phyloP scores from a whole-genome alignment of 2,888 invertebrate genomes.

The Prenolepis imparis region DNA sequence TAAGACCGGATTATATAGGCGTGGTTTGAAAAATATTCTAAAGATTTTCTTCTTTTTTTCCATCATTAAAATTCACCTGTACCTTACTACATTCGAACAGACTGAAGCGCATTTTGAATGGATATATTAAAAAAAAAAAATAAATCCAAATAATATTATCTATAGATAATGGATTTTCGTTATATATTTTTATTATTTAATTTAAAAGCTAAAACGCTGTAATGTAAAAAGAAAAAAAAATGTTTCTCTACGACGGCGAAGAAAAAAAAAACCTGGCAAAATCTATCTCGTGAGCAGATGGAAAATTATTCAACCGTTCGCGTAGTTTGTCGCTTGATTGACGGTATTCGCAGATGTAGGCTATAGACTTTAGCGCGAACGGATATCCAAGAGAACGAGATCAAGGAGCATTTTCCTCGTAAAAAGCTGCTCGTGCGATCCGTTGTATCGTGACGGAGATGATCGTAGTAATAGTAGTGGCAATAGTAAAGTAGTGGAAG shows the following conservation, averaged over 20 bases:
- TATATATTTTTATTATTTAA: too few species aligned
- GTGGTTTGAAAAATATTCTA: neutral
- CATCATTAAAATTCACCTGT: neutral
- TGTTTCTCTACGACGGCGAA: neutral
- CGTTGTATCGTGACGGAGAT: slow-evolving; percentile 38
- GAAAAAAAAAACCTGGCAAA: neutral
- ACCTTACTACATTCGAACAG: too few species aligned
- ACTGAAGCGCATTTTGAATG: neutral
- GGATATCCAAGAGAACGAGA: neutral
- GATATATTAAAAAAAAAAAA: neutral
- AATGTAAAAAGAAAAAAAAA: neutral
- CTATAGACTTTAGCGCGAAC: slow-evolving; percentile 15
- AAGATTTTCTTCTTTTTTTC: neutral
- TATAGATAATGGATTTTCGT: neutral
- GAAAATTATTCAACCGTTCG: neutral
- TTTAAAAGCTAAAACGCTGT: neutral
- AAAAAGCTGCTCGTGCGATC: slow-evolving; percentile 43
- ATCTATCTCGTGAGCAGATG: neutral
- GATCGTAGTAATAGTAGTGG: slow-evolving; percentile 34
- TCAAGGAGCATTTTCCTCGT: slow-evolving; percentile 32
- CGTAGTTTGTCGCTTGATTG: neutral
- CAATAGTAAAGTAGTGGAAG: slow-evolving; percentile 25
- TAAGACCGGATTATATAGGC: neutral
- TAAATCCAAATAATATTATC: neutral
- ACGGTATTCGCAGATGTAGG: neutral